Base-by-base conservation (phyloP, 2,113 vertebrate genomes). In the Cephalopterus ornatus region DNA sequence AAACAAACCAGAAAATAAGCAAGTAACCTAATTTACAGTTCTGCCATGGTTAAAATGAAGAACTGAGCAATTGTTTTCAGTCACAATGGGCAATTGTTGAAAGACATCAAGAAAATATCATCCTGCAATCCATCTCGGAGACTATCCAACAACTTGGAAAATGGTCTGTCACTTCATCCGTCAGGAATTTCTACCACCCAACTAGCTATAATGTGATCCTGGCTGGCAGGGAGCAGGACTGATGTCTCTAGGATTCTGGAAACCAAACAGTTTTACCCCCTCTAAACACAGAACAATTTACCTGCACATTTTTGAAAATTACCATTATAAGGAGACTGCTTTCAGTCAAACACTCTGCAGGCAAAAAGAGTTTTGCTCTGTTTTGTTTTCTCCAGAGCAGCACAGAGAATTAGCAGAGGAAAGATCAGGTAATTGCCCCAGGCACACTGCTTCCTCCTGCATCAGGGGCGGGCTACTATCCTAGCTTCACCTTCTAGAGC, bases 61-160 rank as follows among this genome's bases (percentile, higher is more conserved):
- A 96, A 95, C 50, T 59, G 47, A 63, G 47, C 26, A 85, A 93
- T 66, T 95, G 87, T 96, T 91, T 88, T 39, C 58, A 81, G 72
- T 81, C 81, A 96, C 91, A 98, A 97, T 14, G 87, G 39, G 50
- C 44, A 91, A 87, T 23, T 94, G 85, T 81, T 74, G 68, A 59
- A 79, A 82, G 11, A 88, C 94, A 78, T n/a, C 10, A 53, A 74
- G 80, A 74, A 53, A 80, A 58, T n/a, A 37, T 9, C 35, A n/a
- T 61, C n/a, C 81, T 35, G 65, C 42, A 83, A 44, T 41, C 39
- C 56, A 78, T 58, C 74, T 93, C 26, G 0, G 62, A 79, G 61
- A 35, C 5, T 32, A 52, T 15, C 61, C 62, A 92, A 39, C 41
- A 89, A 44, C 39, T 37, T 79, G 32, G 71, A 92, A 93, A 83